Percentiles rank a stretch among this genome's conserved stretches.
Evolutionary conservation across 2,888 invertebrate species (phyloP).

Genomic region (Watsonalla cultraria): DNA sequence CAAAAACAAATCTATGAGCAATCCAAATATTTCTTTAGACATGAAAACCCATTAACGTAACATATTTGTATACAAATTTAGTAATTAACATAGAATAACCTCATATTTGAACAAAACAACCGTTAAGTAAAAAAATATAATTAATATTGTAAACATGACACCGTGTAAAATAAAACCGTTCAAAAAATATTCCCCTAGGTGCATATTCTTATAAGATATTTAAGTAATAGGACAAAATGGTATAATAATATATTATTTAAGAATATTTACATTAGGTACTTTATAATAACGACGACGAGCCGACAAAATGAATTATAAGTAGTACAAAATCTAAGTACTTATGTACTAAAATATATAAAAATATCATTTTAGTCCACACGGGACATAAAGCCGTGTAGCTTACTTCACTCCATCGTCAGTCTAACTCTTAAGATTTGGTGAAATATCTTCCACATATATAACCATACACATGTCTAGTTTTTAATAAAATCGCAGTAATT

Average conservation of each 20-base stretch:
- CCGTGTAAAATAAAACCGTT: not conserved
- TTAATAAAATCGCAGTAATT: too few relatives aligned
- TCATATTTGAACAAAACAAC: not conserved
- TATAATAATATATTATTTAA: constrained; percentile 3
- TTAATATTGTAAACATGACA: too few relatives aligned
- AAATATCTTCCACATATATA: too few relatives aligned
- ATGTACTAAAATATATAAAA: constrained; percentile 20
- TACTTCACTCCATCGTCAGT: not conserved
- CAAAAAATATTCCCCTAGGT: constrained; percentile 9
- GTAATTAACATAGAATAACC: not conserved
- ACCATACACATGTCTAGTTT: too few relatives aligned
- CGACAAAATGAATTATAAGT: constrained; percentile 29
- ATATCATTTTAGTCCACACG: constrained; percentile 18
- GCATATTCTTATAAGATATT: constrained; percentile 9
- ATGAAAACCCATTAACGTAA: too few relatives aligned
- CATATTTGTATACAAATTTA: too few relatives aligned
- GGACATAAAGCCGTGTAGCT: not conserved
- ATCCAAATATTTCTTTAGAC: too few relatives aligned
- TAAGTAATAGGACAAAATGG: constrained; percentile 36
- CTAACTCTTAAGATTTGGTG: not conserved
- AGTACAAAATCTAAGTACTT: constrained; percentile 13
- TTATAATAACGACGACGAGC: constrained; percentile 38
- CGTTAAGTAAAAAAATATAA: not conserved
- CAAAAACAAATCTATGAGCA: too few relatives aligned
- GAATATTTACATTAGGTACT: constrained; percentile 19